Evolutionary conservation across 2,113 vertebrate species (phyloP), one percentile per base, ranked within the genome.

Genomic region (Alethe diademata): DNA sequence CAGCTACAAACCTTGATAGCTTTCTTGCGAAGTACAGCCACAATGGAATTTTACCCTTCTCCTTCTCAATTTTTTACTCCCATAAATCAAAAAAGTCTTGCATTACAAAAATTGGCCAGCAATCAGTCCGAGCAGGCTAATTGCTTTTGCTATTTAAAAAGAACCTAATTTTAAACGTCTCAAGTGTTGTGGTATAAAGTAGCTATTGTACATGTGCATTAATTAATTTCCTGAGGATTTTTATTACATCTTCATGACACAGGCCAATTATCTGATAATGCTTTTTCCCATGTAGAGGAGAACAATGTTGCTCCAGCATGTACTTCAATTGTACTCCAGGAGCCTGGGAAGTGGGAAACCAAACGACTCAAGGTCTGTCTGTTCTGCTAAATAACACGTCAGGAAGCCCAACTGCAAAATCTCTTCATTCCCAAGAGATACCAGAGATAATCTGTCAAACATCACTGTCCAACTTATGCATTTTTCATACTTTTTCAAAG

Each of bases 221-320:
- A 98, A 98, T 98, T 98, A 98, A 98, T 97, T 98, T 97, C 95
- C 95, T 90, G 88, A 95, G 97, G 97, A 96, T 96, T 97, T 97
- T 97, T 96, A 80, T 95, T 98, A 93, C 96, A 94, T 92, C 96
- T 94, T 91, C 81, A 79, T 95, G 96, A 96, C 95, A 97, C 93
- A 78, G 92, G 53, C 96, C 96, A 95, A 97, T 97, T 97, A 97
- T 96, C 95, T 96, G 97, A 96, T 96, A 96, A 95, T 93, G 91
- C 88, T 86, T 94, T 97, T 93, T 70, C 48, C 88, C 40, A 72
- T 81, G 88, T 67, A 87, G 82, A 78, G 16, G 73, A 69, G 90
- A 95, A 87, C 4, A 19, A 93, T 38, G 57, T 73, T 90, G 85
- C 71, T 92, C 35, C 84, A 93, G 88, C 82, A 53, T 80, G 90